phyloP scores from a whole-genome alignment of 2,113 vertebrate genomes.

The Sphaerodactylus townsendi region DNA sequence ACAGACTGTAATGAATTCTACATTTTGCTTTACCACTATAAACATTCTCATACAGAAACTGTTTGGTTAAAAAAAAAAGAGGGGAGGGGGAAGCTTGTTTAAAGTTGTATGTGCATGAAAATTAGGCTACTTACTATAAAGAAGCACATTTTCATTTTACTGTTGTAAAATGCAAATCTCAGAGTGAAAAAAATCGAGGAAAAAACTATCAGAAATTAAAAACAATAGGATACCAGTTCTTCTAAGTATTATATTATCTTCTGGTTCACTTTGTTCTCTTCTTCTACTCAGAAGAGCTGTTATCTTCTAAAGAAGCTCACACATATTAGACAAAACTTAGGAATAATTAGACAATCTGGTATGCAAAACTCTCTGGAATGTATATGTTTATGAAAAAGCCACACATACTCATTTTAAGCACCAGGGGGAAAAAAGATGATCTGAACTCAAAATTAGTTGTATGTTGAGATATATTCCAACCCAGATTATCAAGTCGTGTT shows the following conservation, averaged over 20 bases:
- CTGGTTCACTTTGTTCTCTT: slow-evolving; percentile 14
- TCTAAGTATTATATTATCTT: slow-evolving; percentile 5
- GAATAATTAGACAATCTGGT: slow-evolving; percentile 28
- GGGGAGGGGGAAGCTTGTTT: neutral
- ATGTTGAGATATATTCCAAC: neutral
- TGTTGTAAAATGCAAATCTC: no score
- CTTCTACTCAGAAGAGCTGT: slow-evolving; percentile 5
- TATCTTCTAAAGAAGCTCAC: slow-evolving; percentile 12
- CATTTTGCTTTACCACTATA: neutral
- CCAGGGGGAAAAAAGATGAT: neutral
- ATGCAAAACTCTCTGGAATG: slow-evolving; percentile 6
- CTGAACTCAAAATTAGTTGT: neutral
- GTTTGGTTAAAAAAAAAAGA: neutral
- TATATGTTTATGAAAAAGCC: neutral
- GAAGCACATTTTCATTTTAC: no score
- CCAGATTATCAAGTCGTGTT: neutral
- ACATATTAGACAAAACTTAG: slow-evolving; percentile 17
- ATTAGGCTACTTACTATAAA: no score
- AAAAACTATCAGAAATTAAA: neutral
- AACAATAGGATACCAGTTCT: neutral
- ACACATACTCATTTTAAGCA: neutral
- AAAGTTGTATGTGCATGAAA: no score
- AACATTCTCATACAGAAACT: neutral
- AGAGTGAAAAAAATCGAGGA: no score
- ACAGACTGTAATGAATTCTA: neutral